Conservation (phyloP, 2,888 invertebrate genomes). For the Plagodis pulveraria region DNA sequence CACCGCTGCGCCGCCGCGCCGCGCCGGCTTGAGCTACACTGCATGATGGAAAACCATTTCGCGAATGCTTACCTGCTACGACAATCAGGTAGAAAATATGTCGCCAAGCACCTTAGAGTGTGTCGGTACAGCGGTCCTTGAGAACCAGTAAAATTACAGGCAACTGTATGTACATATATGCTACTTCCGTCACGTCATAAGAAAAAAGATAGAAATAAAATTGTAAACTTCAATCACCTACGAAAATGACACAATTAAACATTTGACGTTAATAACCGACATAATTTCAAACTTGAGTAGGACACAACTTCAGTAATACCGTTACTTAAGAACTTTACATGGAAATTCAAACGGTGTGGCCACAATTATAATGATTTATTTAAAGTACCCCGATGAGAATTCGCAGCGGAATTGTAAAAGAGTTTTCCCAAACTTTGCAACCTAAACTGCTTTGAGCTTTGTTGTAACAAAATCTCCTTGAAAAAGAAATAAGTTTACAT, state of each 20-base stretch:
- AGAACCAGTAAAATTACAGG: too few relatives aligned
- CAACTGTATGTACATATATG: too few relatives aligned
- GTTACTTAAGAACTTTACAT: slow-evolving; percentile 31
- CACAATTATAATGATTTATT: slow-evolving; percentile 31
- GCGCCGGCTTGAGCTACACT: too few relatives aligned
- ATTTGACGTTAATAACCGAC: slow-evolving; percentile 21
- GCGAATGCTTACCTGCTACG: too few relatives aligned
- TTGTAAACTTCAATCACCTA: slow-evolving; percentile 16
- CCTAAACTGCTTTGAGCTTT: slow-evolving; percentile 13
- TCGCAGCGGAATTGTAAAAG: slow-evolving; percentile 19
- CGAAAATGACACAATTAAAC: slow-evolving; percentile 18
- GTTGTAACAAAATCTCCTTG: slow-evolving; percentile 4
- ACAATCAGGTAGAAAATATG: too few relatives aligned
- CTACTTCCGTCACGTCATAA: too few relatives aligned
- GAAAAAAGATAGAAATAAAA: background rate
- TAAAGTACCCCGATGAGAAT: slow-evolving; percentile 20
- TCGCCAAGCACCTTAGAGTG: too few relatives aligned
- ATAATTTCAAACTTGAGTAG: slow-evolving; percentile 24
- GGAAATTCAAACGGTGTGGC: slow-evolving; percentile 29
- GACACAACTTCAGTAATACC: slow-evolving; percentile 21
- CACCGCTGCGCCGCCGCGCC: too few relatives aligned
- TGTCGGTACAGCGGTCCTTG: too few relatives aligned
- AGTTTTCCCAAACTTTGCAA: slow-evolving; percentile 21
- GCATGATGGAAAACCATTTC: too few relatives aligned
- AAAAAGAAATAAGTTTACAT: background rate